Percentiles rank a stretch among this genome's conserved stretches.
Conservation (phyloP, 2,113 vertebrate species). For the Brachyhypopomus occidentalis region DNA sequence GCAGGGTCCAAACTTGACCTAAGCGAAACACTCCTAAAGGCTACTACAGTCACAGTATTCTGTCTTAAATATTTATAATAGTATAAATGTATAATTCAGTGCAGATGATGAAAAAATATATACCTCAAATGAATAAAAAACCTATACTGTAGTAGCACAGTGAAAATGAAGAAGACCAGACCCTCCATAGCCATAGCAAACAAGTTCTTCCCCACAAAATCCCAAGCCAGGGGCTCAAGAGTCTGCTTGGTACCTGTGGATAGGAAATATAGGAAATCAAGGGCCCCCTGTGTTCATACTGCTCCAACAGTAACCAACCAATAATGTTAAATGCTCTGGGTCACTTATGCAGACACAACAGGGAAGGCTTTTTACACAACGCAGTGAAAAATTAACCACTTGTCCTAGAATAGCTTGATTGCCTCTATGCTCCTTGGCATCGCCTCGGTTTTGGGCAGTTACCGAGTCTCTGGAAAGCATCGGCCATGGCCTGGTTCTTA, state of each 20-base stretch:
- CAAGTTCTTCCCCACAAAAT: slow-evolving; percentile 80
- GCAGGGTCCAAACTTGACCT: slow-evolving; percentile 66
- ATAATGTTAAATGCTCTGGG: background rate
- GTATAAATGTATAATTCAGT: background rate
- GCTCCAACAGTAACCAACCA: background rate
- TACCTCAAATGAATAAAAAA: slow-evolving; percentile 75
- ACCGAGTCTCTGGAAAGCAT: slow-evolving; percentile 77
- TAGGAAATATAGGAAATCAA: background rate
- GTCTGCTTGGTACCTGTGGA: slow-evolving; percentile 68
- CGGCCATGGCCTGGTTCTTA: slow-evolving; percentile 79
- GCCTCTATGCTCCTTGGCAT: background rate
- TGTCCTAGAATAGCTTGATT: background rate
- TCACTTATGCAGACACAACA: background rate
- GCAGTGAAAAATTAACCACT: background rate
- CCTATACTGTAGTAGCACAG: slow-evolving; percentile 78
- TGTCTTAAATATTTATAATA: background rate
- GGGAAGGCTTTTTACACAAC: background rate
- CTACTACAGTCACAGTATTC: background rate
- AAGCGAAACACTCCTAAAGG: background rate
- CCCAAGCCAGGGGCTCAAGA: slow-evolving; percentile 75
- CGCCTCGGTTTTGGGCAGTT: background rate
- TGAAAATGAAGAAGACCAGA: slow-evolving; percentile 77
- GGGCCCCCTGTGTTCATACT: background rate
- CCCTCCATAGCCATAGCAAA: slow-evolving; percentile 79
- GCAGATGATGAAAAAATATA: background rate